Conservation (phyloP, 2,797 vertebrate species). For the Danio aesculapii region DNA sequence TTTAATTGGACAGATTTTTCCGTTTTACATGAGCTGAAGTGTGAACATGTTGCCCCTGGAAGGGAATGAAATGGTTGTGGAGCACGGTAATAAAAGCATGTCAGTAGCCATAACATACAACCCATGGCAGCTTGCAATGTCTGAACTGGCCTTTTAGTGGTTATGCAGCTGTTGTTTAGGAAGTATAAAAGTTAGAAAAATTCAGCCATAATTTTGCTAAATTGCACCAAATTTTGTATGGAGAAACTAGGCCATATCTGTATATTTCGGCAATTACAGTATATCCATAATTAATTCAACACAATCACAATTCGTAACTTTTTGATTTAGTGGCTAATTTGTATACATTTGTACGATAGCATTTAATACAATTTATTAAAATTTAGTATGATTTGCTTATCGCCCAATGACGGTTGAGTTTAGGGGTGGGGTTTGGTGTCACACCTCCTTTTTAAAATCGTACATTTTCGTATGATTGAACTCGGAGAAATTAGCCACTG, state of each 20-base stretch:
- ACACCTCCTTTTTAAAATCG: too few relatives aligned
- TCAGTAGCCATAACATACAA: conserved; percentile 17
- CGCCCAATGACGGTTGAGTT: too few relatives aligned
- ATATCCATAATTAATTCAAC: neutral
- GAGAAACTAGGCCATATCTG: neutral
- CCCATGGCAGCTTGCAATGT: neutral
- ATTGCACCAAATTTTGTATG: neutral
- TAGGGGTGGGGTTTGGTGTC: too few relatives aligned
- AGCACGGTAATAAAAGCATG: neutral
- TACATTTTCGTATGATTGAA: too few relatives aligned
- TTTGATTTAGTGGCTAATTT: too few relatives aligned
- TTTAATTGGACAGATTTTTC: conserved; percentile 34
- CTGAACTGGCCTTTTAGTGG: neutral
- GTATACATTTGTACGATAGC: too few relatives aligned
- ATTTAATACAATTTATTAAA: too few relatives aligned
- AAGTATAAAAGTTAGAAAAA: neutral
- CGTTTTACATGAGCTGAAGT: conserved; percentile 36
- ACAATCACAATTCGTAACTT: too few relatives aligned
- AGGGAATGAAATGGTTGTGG: conserved; percentile 7
- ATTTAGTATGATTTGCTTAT: too few relatives aligned
- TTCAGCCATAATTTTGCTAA: neutral
- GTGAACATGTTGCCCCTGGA: conserved; percentile 25
- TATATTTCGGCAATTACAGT: neutral
- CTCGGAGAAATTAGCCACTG: too few relatives aligned
- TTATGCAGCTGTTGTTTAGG: neutral